Evolutionary conservation across 2,888 invertebrate genomes (phyloP).

Genomic region (Agrotis segetum): DNA sequence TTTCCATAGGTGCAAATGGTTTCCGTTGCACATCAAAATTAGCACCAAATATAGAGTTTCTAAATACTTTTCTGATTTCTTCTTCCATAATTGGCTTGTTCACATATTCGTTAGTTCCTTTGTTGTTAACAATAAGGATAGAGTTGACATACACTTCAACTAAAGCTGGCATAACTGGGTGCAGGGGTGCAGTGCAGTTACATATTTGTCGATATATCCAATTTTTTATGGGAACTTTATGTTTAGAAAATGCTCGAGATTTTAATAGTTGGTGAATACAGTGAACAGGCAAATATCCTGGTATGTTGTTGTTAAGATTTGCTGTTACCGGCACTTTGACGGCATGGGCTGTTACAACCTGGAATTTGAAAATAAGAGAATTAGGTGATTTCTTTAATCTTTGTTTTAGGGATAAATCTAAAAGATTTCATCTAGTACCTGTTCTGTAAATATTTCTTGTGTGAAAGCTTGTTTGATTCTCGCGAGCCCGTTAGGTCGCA

Average conservation of each 20-base stretch:
- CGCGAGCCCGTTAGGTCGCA: constrained; percentile 96
- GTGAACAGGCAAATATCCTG: constrained; percentile 98
- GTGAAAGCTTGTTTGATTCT: constrained; percentile 98
- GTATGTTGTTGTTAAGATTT: constrained; percentile 96
- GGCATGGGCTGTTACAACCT: constrained; percentile 98
- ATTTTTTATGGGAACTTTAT: constrained; percentile 98
- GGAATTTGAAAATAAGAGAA: constrained; percentile 26
- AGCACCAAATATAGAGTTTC: constrained; percentile 94
- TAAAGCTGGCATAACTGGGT: constrained; percentile 97
- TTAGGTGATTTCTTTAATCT: background rate
- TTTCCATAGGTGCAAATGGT: constrained; percentile 88
- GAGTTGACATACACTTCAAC: constrained; percentile 99
- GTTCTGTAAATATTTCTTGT: constrained; percentile 99
- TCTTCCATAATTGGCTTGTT: constrained; percentile 98
- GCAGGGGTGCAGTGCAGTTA: constrained; percentile 96
- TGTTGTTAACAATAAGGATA: constrained; percentile 93
- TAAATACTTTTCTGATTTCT: constrained; percentile 96
- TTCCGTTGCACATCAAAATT: constrained; percentile 92
- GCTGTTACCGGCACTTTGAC: constrained; percentile 98
- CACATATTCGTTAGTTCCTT: constrained; percentile 94
- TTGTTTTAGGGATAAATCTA: background rate
- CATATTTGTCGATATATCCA: constrained; percentile 99
- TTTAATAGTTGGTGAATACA: constrained; percentile 98
- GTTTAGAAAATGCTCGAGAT: constrained; percentile 98
- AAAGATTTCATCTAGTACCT: constrained; percentile 88